Percentiles rank a stretch among this genome's conserved stretches.
Conservation (phyloP, 2,797 vertebrate species). For the Accipiter fasciatus region DNA sequence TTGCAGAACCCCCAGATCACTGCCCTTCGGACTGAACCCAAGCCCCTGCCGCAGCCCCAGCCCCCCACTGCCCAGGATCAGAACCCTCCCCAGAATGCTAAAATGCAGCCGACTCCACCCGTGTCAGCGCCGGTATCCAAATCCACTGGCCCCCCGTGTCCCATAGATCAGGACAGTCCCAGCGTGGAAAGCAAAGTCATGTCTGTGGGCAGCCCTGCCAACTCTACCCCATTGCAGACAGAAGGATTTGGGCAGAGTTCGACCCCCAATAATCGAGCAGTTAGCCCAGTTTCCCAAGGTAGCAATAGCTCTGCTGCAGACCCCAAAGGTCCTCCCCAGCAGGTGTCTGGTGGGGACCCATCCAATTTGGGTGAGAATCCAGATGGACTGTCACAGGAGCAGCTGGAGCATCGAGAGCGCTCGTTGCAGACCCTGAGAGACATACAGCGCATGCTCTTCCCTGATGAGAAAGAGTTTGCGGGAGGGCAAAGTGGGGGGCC, state of each 20-base stretch:
- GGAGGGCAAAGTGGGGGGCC: conserved; percentile 75
- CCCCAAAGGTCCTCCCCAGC: conserved; percentile 79
- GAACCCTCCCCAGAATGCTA: conserved; percentile 90
- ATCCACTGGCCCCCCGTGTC: conserved; percentile 77
- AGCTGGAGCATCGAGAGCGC: conserved; percentile 83
- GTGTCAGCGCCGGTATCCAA: conserved; percentile 85
- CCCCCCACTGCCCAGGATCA: conserved; percentile 82
- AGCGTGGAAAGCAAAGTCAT: conserved; percentile 90
- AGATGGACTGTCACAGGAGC: conserved; percentile 94
- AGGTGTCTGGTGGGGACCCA: conserved; percentile 87
- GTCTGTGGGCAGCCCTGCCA: conserved; percentile 87
- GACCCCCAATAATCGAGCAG: conserved; percentile 84
- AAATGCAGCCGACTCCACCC: conserved; percentile 86
- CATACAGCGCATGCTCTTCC: conserved; percentile 98
- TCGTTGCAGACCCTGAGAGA: conserved; percentile 88
- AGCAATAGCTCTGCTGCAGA: conserved; percentile 80
- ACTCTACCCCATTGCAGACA: conserved; percentile 76
- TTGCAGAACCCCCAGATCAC: conserved; percentile 90
- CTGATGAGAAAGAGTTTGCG: conserved; percentile 88
- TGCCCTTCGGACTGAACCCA: conserved; percentile 87
- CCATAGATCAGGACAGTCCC: conserved; percentile 85
- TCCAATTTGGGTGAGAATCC: conserved; percentile 92
- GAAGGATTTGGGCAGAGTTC: conserved; percentile 83
- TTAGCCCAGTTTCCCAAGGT: conserved; percentile 85
- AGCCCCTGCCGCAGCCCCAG: conserved; percentile 79